Conservation (phyloP, 1,140 invertebrate species). For the Bombus difficillimus region DNA sequence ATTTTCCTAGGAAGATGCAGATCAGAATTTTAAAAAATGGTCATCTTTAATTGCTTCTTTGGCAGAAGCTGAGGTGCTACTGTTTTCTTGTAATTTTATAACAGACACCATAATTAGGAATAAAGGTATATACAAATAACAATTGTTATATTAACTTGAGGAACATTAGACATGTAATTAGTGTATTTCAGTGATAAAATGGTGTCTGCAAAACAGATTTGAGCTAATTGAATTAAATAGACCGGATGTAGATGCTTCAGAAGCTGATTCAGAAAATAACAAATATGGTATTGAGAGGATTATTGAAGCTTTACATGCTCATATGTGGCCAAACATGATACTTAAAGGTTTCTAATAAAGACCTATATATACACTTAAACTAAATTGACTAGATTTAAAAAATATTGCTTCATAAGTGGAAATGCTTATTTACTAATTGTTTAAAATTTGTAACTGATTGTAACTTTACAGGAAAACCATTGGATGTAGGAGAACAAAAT, state of each 20-base stretch:
- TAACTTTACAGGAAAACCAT: conserved; percentile 53
- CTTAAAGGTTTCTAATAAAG: conserved; percentile 84
- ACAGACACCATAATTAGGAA: conserved; percentile 75
- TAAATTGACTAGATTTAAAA: neutral
- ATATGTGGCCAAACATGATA: conserved; percentile 89
- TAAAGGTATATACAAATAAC: conserved; percentile 66
- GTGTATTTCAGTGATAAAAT: conserved; percentile 82
- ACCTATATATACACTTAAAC: neutral
- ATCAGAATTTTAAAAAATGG: conserved; percentile 70
- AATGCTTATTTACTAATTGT: neutral
- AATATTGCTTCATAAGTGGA: neutral
- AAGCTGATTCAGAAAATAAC: conserved; percentile 84
- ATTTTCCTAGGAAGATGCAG: conserved; percentile 77
- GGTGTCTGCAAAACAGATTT: conserved; percentile 87
- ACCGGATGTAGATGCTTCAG: conserved; percentile 79
- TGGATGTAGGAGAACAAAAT: conserved; percentile 30
- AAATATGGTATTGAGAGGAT: conserved; percentile 88
- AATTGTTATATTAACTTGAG: conserved; percentile 6
- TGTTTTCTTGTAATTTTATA: conserved; percentile 78
- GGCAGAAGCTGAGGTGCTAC: conserved; percentile 71
- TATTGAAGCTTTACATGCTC: conserved; percentile 89
- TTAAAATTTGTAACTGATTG: conserved; percentile 8
- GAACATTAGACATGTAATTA: conserved; percentile 17
- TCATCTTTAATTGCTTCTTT: conserved; percentile 66
- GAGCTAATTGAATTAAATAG: conserved; percentile 89